Evolutionary conservation across 2,888 invertebrate species (phyloP).

Genomic region (Cryptus armator): DNA sequence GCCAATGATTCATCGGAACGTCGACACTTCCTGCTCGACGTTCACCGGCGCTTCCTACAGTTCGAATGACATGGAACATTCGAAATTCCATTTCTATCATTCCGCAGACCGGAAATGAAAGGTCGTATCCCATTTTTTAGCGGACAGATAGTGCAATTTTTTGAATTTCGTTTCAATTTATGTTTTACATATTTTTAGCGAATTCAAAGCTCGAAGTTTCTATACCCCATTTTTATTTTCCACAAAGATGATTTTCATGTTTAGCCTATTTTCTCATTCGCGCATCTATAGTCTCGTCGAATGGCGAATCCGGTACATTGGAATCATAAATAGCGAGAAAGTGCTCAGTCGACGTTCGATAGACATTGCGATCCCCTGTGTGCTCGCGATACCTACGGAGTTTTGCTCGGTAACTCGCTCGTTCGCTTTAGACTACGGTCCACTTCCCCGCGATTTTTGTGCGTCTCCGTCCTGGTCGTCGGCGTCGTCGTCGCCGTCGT

Average conservation of each 20-base stretch:
- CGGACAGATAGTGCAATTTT: too few relatives aligned
- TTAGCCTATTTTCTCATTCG: slow-evolving; percentile 1
- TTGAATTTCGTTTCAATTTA: neutral
- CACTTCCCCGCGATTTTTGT: slow-evolving; percentile 82
- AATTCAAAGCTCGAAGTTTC: neutral
- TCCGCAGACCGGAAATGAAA: too few relatives aligned
- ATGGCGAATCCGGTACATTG: neutral
- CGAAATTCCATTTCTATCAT: too few relatives aligned
- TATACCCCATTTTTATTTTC: neutral
- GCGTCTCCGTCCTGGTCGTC: slow-evolving; percentile 53
- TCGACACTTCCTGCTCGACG: too few relatives aligned
- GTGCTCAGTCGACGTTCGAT: slow-evolving; percentile 59
- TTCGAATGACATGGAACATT: too few relatives aligned
- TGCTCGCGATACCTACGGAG: slow-evolving; percentile 53
- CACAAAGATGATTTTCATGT: slow-evolving; percentile 4
- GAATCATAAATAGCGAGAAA: slow-evolving; percentile 62
- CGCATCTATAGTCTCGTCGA: slow-evolving; percentile 6
- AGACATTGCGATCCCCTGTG: slow-evolving; percentile 66
- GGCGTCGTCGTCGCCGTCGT: slow-evolving; percentile 56
- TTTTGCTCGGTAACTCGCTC: slow-evolving; percentile 60
- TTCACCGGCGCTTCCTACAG: too few relatives aligned
- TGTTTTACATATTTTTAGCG: neutral
- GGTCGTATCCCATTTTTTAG: too few relatives aligned
- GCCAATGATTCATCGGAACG: neutral
- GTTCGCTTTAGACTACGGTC: slow-evolving; percentile 76